Conservation (phyloP, 2,888 invertebrate species). For the Cantharis rustica region DNA sequence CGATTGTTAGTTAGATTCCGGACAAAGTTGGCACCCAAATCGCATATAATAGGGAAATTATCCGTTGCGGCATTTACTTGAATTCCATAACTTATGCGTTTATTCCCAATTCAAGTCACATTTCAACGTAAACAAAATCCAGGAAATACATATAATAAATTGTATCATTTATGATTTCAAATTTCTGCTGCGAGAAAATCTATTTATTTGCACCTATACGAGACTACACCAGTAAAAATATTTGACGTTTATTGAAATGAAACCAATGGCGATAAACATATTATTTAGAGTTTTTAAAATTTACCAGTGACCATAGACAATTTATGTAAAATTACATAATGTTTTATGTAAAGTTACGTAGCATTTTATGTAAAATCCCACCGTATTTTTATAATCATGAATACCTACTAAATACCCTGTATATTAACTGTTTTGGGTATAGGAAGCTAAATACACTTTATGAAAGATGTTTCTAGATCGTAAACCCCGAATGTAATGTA, state of each 20-base stretch:
- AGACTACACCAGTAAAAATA: too few species aligned
- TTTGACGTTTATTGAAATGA: background rate
- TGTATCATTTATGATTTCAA: background rate
- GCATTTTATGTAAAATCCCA: background rate
- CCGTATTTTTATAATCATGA: background rate
- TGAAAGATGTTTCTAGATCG: background rate
- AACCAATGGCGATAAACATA: too few species aligned
- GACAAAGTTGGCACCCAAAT: constrained; percentile 22
- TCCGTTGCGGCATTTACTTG: constrained; percentile 26
- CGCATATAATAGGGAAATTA: constrained; percentile 35
- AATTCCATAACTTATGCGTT: constrained; percentile 30
- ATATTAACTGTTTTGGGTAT: background rate
- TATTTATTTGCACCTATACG: background rate
- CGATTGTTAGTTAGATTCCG: constrained; percentile 30
- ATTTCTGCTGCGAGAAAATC: background rate
- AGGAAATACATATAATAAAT: background rate
- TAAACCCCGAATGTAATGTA: background rate
- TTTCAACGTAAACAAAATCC: background rate
- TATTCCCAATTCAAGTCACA: constrained; percentile 15
- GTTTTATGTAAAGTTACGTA: too few species aligned
- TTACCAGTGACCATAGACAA: background rate
- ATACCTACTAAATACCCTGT: background rate
- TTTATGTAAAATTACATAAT: too few species aligned
- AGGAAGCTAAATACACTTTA: background rate
- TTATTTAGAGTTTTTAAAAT: background rate